A percentile compares a stretch with the other conserved stretches of the same genome.
Conservation (phyloP, 2,888 invertebrate species). For the Tuta absoluta region DNA sequence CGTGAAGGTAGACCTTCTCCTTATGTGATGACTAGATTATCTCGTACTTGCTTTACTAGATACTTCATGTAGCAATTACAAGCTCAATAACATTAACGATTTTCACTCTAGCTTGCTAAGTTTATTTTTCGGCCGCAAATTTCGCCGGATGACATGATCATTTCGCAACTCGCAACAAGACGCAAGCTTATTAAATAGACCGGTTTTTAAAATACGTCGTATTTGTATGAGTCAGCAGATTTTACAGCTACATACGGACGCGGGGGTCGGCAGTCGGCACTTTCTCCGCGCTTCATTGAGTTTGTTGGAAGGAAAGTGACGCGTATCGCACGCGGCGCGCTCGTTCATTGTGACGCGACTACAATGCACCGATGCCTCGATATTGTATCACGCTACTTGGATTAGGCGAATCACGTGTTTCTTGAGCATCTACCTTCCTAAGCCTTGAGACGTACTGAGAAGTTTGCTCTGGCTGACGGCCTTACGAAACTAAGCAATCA, state of each 20-base stretch:
- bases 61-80: neutral
- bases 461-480: slow-evolving; percentile 3
- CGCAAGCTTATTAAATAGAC: slow-evolving; percentile 23
- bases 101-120: slow-evolving; percentile 9
- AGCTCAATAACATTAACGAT: slow-evolving; percentile 6
- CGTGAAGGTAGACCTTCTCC: neutral
- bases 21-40: slow-evolving; percentile 3
- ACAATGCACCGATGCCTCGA: slow-evolving; percentile 22
- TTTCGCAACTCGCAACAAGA: slow-evolving; percentile 26
- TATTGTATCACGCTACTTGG: slow-evolving; percentile 18
- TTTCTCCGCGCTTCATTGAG: slow-evolving; percentile 80
- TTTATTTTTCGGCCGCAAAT: neutral
- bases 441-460: slow-evolving; percentile 6
- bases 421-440: neutral
- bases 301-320: slow-evolving; percentile 77
- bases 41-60: slow-evolving; percentile 1
- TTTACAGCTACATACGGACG: slow-evolving; percentile 71
- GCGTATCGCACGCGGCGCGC: slow-evolving; percentile 59
- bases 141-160: slow-evolving; percentile 10
- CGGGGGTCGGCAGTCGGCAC: slow-evolving; percentile 74
- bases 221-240: slow-evolving; percentile 69
- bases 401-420: slow-evolving; percentile 22
- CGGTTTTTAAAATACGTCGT: slow-evolving; percentile 37
- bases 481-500: slow-evolving; percentile 11
- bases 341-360: slow-evolving; percentile 41